Evolutionary conservation across 2,797 vertebrate species (phyloP).

Genomic region (Menidia menidia): DNA sequence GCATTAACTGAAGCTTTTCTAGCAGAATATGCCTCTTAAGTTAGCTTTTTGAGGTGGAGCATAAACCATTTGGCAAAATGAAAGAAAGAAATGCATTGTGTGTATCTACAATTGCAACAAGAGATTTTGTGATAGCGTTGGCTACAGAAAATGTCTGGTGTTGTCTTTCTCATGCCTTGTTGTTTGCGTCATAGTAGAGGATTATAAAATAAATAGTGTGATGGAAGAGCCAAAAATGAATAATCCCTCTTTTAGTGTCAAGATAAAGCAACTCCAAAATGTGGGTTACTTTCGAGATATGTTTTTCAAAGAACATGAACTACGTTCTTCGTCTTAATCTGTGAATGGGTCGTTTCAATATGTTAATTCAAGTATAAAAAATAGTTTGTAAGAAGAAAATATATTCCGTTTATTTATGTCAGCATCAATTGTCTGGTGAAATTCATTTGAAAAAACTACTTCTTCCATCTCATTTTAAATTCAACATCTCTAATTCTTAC

Average conservation of each 20-base stretch:
- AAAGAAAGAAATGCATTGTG: not conserved
- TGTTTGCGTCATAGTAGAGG: too few species aligned
- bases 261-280: not conserved
- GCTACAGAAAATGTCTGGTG: not conserved
- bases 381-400: too few species aligned
- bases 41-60: not conserved
- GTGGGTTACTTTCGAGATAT: not conserved
- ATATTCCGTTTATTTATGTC: not conserved
- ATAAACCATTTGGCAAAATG: not conserved
- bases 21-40: not conserved
- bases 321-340: too few species aligned
- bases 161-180: too few species aligned
- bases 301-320: not conserved
- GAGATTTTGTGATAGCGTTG: too few species aligned
- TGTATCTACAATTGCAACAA: not conserved
- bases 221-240: not conserved
- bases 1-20: not conserved
- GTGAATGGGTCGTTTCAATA: too few species aligned
- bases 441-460: not conserved
- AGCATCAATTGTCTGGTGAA: not conserved
- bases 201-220: too few species aligned
- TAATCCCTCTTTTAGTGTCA: not conserved
- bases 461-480: not conserved
- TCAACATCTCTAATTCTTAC: not conserved
- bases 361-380: too few species aligned